A percentile compares a stretch with the other conserved stretches of the same genome.
Conservation (phyloP, 1,140 invertebrate genomes). For the Drosophila dunni region DNA sequence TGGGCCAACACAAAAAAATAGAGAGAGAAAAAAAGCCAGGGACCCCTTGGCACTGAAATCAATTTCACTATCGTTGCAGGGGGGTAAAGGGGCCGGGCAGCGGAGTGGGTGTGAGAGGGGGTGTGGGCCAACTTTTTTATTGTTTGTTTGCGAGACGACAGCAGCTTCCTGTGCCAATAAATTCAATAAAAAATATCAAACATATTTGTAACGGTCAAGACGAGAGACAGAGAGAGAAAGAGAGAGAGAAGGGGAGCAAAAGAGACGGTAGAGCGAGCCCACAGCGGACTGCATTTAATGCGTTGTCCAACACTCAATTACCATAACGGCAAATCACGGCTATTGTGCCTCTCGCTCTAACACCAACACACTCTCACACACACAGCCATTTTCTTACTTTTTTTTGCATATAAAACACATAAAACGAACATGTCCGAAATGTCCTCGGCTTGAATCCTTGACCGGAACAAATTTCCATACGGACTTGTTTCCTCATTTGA, state of each 20-base stretch:
- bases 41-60: slow-evolving; percentile 77
- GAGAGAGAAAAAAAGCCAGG: not conserved
- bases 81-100: slow-evolving; percentile 39
- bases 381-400: not conserved
- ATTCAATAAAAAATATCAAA: slow-evolving; percentile 80
- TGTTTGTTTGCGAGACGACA: slow-evolving; percentile 57
- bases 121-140: slow-evolving; percentile 47
- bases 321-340: slow-evolving; percentile 66
- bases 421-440: slow-evolving; percentile 69
- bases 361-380: slow-evolving; percentile 30
- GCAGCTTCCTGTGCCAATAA: slow-evolving; percentile 61
- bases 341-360: slow-evolving; percentile 47
- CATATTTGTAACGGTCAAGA: slow-evolving; percentile 73
- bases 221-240: not conserved
- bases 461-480: slow-evolving; percentile 69
- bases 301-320: slow-evolving; percentile 82
- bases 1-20: not conserved
- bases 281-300: slow-evolving; percentile 70
- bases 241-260: not conserved
- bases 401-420: slow-evolving; percentile 83
- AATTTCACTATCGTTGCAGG: slow-evolving; percentile 77
- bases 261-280: slow-evolving; percentile 17
- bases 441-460: slow-evolving; percentile 37
- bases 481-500: slow-evolving; percentile 65
- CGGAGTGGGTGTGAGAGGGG: not conserved